Base-by-base conservation (phyloP, 2,113 vertebrate species). In the Sminthopsis crassicaudata region DNA sequence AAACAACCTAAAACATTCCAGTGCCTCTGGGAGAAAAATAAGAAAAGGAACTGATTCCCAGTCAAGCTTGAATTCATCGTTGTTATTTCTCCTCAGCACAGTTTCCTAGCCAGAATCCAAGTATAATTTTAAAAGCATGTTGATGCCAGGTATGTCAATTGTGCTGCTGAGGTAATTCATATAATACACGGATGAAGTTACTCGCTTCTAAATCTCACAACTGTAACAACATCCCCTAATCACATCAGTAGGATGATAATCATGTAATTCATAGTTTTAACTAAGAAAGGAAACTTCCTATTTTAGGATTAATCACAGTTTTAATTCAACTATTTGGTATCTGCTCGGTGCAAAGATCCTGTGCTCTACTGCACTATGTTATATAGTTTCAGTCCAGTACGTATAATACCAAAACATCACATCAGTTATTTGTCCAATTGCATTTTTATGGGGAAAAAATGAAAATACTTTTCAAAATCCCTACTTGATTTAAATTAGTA, bases 231-330 rank as follows among this genome's bases (percentile, higher is more conserved):
- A 8, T 84, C 67, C 90, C 92, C 96, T 94, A 93, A 97, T 93
- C 96, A 94, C 67, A 84, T 94, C 89, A 93, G 54, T 27, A 12
- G 95, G 91, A 96, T 48, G 42, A 93, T 91, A 92, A 97, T 95
- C 96, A 93, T 23, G 22, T 93, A 94, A 96, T 97, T 95, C 90
- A 96, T 94, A 96, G 92, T 93, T 94, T 90, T 91, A 46, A 50
- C 48, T 92, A 90, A 90, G 96, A 96, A 36, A 53, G 90, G 88
- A 95, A 95, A 84, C 94, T 90, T 96, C 88, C 91, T 90, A 84
- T 84, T 84, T 84, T 42, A 42, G 67, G 67, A 84, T 84, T 84
- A 84, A 84, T 84, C 67, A 84, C 67, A 42, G n/a, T 84, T 84
- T 84, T 84, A 84, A 84, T 84, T 84, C 67, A 42, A 84, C n/a